phyloP scores from a whole-genome alignment of 2,113 vertebrate genomes.

The Boleophthalmus pectinirostris region DNA sequence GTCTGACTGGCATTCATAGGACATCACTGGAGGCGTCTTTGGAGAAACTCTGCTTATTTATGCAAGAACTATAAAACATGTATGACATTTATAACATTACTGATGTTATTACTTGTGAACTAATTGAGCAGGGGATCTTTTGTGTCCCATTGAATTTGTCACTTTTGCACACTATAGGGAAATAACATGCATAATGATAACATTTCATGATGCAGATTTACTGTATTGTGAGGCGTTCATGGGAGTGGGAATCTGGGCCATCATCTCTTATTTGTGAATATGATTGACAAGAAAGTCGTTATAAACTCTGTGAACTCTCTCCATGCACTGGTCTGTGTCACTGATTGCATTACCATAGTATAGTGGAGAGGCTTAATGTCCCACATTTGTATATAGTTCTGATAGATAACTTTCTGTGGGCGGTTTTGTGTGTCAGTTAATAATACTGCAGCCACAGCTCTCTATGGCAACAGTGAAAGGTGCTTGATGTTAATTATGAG shows the following conservation, averaged over 20 bases:
- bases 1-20: constrained; percentile 1
- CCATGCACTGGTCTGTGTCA: constrained; percentile 1
- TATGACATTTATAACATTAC: background rate
- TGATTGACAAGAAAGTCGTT: background rate
- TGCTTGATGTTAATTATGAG: constrained; percentile 26
- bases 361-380: constrained; percentile 1
- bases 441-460: constrained; percentile 17
- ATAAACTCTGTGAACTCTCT: background rate
- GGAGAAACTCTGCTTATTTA: background rate
- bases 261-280: background rate
- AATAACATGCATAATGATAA: background rate
- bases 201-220: background rate
- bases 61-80: background rate
- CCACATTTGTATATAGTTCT: background rate
- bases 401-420: constrained; percentile 3
- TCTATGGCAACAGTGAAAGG: constrained; percentile 39
- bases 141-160: background rate
- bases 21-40: background rate
- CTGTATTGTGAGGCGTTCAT: background rate
- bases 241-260: background rate
- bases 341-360: constrained; percentile 14
- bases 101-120: background rate
- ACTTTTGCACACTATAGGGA: background rate
- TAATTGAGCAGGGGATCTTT: background rate
- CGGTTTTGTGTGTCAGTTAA: constrained; percentile 6